Evolutionary conservation across 2,797 vertebrate species (phyloP), one percentile per base, ranked within the genome.

Genomic region (Spheniscus humboldti): DNA sequence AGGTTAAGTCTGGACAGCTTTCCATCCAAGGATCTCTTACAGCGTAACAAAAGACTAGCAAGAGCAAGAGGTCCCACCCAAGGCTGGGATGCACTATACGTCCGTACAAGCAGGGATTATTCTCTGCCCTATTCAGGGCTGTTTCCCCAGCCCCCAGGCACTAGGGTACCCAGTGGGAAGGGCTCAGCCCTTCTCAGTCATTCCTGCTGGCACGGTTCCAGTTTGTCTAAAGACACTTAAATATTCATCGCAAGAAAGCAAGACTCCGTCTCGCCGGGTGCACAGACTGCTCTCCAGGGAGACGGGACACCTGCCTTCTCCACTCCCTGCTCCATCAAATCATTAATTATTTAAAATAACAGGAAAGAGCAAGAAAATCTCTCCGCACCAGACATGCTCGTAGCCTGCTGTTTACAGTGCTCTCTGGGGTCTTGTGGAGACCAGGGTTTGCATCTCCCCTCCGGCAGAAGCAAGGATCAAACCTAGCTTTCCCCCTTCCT

Each of bases 311-410:
- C 96, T 97, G 96, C 87, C 85, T 91, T 74, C 92, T 62, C 62
- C 68, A 64, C 82, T 94, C 89, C 73, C 85, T 66, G 78, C 69
- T 92, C 94, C 87, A 96, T 92, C 95, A 94, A 86, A 84, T 86
- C 85, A 95, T 97, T 92, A 95, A 97, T 97, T 96, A 97, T 97
- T 97, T 94, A 97, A 96, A 95, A 94, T 57, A 95, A 55, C 91
- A 95, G 95, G 79, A 92, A 96, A 90, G 53, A 88, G 87, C 57
- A 92, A 95, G 92, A 90, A 88, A 86, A 94, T 80, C 48, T 82
- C 86, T 84, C 74, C 0, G 0, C 43, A 87, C 8, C 71, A 97
- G 90, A 66, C 68, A 88, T 18, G 87, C 82, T 75, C 6, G 1
- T 62, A 86, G 95, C 87, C 92, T 87, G 89, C 77, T 94, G 64